Base-by-base conservation (phyloP, 53 echinoderm and acorn worm species). In the Mesocentrotus franciscanus region DNA sequence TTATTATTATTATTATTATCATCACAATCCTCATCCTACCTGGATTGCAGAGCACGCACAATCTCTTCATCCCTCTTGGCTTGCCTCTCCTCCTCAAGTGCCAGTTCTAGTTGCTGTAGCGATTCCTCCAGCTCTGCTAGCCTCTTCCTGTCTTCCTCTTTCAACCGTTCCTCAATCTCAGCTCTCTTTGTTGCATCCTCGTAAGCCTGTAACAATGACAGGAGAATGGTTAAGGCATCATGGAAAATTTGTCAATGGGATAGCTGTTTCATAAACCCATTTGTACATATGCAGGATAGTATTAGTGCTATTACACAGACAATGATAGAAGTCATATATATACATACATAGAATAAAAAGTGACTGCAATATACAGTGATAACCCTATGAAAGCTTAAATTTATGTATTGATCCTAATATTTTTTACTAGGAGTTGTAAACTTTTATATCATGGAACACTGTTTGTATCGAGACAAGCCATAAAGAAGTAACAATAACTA, bases 31-130 rank as follows among this genome's bases (percentile, higher is more conserved):
- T 83, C 49, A 83, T 85, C 56, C 29, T 83, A 97, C 97, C 96
- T 97, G 6, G 97, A 94, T 62, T 98, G 97, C 22, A 98, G 93
- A 42, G 84, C 96, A 26, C 95, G 83, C 4, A 97, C 98, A 18
- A 96, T 96, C 94, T 96, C 96, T 90, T 97, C 96, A 96, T 97
- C 97, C 60, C 89, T 90, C 68, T 98, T 96, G 72, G 97, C 96
- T 55, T 96, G 95, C 71, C 94, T 98, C 96, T 98, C 98, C 42
- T 96, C 97, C 10, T 98, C 96, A 71, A 98, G 92, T 15, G 95
- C 55, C 59, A 90, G 85, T 91, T 91, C 93, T 30, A 98, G 93
- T 14, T 95, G 71, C 36, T 92, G 85, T 29, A 97, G 76, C 26
- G 97, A 95, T 16, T 94, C 96, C 94, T 98, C 96, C 71, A 97